Evolutionary conservation across 2,888 invertebrate species (phyloP), one percentile per base, ranked within the genome.

Genomic region (Cyrtodaria siliqua): DNA sequence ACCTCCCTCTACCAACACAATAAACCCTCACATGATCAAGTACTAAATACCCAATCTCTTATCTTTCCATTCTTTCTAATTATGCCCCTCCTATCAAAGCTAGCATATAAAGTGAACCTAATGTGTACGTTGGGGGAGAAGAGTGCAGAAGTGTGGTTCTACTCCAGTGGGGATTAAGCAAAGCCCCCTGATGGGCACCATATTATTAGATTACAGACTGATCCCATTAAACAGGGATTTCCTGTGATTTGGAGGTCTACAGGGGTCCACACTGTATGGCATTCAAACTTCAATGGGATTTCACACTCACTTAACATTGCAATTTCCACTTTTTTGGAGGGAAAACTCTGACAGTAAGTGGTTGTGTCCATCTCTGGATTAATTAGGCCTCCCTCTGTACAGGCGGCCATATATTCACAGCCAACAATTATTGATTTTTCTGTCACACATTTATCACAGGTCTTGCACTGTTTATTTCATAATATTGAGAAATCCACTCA

Each of bases 201-300:
- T 52, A 67, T 77, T 66, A 71, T 77, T 77, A 55, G 76, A 68
- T 77, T 71, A 71, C 44, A 44, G 24, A 16, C 55, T 42, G 73
- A 73, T 67, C 67, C 38, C 62, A 73, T 73, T 73, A 73, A 67
- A 73, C 56, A 44, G 53, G 73, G 49, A 73, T 73, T 75, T 75
- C 75, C 75, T 70, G 70, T 56, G 50, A 50, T 42, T 50, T 20
- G 16, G 24, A 33, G 47, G 49, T 20, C 61, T 26, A 55, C 42
- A 66, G 70, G 75, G 75, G 61, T 59, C 61, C 42, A 59, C 42
- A 59, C 44, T 53, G 50, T 42, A 24, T 50, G 64, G 27, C 70
- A 69, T 40, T 57, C 61, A 55, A n/a, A 44, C 53, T 33, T 66
- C 60, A 69, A 75, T 70, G 61, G 56, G 56, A 57, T 56, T 75